phyloP scores from a whole-genome alignment of 2,113 vertebrate species.

The Amazona vittata region DNA sequence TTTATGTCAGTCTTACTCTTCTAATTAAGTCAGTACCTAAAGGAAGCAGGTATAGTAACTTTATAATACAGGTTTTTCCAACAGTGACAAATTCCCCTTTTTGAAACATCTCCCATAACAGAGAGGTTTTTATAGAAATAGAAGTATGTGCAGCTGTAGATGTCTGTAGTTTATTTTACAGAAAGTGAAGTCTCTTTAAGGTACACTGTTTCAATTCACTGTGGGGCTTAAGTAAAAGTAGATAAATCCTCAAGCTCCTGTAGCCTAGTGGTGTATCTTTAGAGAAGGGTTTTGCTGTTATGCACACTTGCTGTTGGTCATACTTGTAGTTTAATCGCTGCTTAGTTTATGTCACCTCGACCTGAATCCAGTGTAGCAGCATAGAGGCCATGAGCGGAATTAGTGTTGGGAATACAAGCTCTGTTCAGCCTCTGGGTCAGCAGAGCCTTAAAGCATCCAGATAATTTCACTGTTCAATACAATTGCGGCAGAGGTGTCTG shows the following conservation, averaged over 20 bases:
- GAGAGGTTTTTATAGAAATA: background rate
- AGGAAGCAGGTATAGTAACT: background rate
- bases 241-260: background rate
- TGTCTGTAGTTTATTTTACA: background rate
- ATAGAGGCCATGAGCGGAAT: background rate
- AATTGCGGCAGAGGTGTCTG: background rate
- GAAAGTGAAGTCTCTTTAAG: background rate
- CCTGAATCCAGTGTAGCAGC: background rate
- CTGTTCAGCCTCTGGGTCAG: background rate
- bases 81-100: background rate
- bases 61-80: background rate
- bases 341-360: constrained; percentile 53
- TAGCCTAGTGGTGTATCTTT: background rate
- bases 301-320: background rate
- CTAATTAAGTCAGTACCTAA: background rate
- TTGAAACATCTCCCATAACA: background rate
- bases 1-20: background rate
- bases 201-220: background rate
- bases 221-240: background rate
- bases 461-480: background rate
- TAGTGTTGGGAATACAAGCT: background rate
- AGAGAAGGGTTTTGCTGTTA: background rate
- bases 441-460: background rate
- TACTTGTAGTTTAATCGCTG: constrained; percentile 39
- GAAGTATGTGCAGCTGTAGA: background rate